Evolutionary conservation across 2,888 invertebrate genomes (phyloP).

Genomic region (Nomada lathburiana): DNA sequence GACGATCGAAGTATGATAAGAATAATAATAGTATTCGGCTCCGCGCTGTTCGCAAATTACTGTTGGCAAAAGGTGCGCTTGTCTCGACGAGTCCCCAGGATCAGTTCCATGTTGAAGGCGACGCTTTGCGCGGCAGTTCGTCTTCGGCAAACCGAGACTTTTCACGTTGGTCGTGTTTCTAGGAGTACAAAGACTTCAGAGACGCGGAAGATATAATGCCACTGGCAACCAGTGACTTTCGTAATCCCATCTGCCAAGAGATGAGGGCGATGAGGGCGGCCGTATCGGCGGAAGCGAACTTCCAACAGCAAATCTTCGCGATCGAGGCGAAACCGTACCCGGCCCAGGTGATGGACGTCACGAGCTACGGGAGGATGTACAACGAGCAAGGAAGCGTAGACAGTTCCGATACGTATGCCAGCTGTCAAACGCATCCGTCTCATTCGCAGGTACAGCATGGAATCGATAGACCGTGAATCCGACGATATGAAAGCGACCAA

Average conservation of each 20-base stretch:
- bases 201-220: conserved; percentile 96
- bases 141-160: conserved; percentile 47
- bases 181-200: conserved; percentile 96
- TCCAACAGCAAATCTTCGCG: conserved; percentile 26
- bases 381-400: conserved; percentile 86
- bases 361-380: conserved; percentile 77
- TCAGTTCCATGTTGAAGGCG: conserved; percentile 24
- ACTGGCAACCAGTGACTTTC: conserved; percentile 93
- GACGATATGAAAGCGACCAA: neutral
- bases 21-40: too few relatives aligned
- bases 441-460: conserved; percentile 88
- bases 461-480: conserved; percentile 19
- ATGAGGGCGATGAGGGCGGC: conserved; percentile 87
- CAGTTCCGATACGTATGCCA: conserved; percentile 97
- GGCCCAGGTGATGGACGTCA: conserved; percentile 61
- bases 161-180: conserved; percentile 78
- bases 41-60: too few relatives aligned
- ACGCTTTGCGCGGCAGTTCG: conserved; percentile 17
- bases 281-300: conserved; percentile 28
- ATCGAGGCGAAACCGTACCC: conserved; percentile 62
- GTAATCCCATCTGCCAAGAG: conserved; percentile 93
- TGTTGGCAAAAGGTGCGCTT: conserved; percentile 17
- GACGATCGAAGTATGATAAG: too few relatives aligned
- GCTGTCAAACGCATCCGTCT: conserved; percentile 98
- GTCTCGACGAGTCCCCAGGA: conserved; percentile 11